Conservation (phyloP, 1,140 invertebrate genomes). For the Temnothorax nylanderi region DNA sequence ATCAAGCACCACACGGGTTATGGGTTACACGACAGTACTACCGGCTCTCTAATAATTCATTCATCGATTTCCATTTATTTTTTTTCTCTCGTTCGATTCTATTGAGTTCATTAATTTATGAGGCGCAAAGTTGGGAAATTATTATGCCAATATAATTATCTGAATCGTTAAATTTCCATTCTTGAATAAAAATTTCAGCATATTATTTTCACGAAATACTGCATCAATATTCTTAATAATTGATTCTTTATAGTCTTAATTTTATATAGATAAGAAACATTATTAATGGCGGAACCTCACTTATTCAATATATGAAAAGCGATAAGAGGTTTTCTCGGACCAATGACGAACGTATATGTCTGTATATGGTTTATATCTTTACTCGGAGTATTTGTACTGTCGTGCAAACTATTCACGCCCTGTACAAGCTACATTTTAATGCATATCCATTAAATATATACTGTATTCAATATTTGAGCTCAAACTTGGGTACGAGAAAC, state of each 20-base stretch:
- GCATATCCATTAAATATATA: slow-evolving; percentile 70
- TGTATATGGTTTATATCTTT: slow-evolving; percentile 58
- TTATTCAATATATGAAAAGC: slow-evolving; percentile 43
- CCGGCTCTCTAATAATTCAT: slow-evolving; percentile 38
- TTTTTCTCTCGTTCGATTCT: slow-evolving; percentile 17
- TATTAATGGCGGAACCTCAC: neutral
- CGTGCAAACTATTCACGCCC: slow-evolving; percentile 48
- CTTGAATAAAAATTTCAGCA: neutral
- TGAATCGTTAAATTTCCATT: neutral
- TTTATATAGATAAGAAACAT: slow-evolving; percentile 16
- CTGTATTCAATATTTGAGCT: slow-evolving; percentile 68
- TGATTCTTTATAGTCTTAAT: neutral
- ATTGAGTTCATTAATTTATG: slow-evolving; percentile 18
- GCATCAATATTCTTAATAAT: neutral
- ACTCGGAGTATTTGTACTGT: slow-evolving; percentile 61
- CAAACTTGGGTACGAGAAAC: slow-evolving; percentile 50
- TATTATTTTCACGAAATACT: neutral
- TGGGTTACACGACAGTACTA: neutral
- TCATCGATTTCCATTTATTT: slow-evolving; percentile 48
- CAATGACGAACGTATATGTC: slow-evolving; percentile 29
- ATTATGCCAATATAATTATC: slow-evolving; percentile 41
- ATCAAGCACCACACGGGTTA: too few relatives aligned
- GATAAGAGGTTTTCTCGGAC: slow-evolving; percentile 16
- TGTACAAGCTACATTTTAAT: slow-evolving; percentile 62
- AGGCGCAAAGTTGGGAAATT: slow-evolving; percentile 16